Conservation (phyloP, 2,888 invertebrate species). For the Cataglyphis albicans region DNA sequence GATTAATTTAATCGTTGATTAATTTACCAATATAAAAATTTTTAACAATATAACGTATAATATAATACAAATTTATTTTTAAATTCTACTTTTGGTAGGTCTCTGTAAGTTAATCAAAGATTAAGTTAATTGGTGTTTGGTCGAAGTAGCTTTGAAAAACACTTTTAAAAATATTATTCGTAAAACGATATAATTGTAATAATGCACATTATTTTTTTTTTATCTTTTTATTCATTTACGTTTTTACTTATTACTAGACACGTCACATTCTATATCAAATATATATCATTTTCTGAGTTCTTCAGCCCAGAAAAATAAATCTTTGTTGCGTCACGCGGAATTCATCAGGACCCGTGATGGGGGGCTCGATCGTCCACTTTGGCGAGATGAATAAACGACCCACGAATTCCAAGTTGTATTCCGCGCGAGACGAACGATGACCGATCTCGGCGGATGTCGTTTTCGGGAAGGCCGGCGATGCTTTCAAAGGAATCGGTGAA, state of each 20-base stretch:
- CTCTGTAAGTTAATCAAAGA: no score
- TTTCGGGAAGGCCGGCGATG: constrained; percentile 77
- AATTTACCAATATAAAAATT: no score
- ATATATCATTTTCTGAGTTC: not conserved
- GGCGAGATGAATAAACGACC: constrained; percentile 86
- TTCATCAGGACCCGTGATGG: constrained; percentile 66
- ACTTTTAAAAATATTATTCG: not conserved
- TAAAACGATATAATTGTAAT: not conserved
- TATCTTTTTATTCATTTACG: not conserved
- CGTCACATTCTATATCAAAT: not conserved
- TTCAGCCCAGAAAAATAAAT: constrained; percentile 79
- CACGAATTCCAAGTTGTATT: constrained; percentile 85
- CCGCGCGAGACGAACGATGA: constrained; percentile 84
- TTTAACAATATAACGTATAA: no score
- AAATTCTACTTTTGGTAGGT: no score
- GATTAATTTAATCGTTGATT: no score
- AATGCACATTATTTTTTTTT: not conserved
- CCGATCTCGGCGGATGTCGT: constrained; percentile 85
- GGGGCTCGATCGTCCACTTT: constrained; percentile 84
- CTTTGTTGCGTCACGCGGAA: constrained; percentile 76
- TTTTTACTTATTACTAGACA: not conserved
- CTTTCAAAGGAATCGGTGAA: constrained; percentile 74
- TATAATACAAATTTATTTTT: no score
- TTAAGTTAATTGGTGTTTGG: no score
- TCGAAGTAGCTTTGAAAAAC: not conserved